These are phyloP conservation scores for Xerus inauris DNA, from an alignment of 2,113 vertebrate species.

Conservation along the genomic window DNA sequence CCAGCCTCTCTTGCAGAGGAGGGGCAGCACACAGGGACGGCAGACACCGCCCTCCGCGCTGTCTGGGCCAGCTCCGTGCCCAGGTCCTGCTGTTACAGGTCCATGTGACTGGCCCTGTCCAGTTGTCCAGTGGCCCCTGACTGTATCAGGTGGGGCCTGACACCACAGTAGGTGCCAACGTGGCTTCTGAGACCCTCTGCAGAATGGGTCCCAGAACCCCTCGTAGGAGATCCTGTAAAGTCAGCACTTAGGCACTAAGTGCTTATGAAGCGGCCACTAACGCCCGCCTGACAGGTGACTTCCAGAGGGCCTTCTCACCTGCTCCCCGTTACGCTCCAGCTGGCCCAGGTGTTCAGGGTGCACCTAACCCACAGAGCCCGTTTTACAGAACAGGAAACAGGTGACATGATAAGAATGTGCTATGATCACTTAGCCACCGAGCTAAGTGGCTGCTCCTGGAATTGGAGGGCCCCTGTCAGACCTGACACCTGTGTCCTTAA, in stretches of 20 bases:
- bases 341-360: no score
- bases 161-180: background rate
- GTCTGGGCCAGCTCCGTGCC: background rate
- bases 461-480: background rate
- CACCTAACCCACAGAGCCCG: no score
- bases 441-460: background rate
- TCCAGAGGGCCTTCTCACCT: fast-evolving
- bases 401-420: background rate
- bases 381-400: background rate
- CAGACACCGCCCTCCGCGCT: background rate
- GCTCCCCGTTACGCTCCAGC: no score
- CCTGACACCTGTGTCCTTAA: background rate
- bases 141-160: no score
- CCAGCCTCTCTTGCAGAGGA: background rate
- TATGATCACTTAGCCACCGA: background rate
- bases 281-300: fast-evolving
- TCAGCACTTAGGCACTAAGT: no score
- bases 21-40: background rate
- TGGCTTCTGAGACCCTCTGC: background rate
- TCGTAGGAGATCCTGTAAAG: background rate
- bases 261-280: no score
- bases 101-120: background rate
- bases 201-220: background rate
- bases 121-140: background rate
- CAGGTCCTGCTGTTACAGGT: background rate